These are phyloP conservation scores for Caenorhabditis sinica DNA, from an alignment of 2,888 invertebrate species.

Conservation along the genomic window DNA sequence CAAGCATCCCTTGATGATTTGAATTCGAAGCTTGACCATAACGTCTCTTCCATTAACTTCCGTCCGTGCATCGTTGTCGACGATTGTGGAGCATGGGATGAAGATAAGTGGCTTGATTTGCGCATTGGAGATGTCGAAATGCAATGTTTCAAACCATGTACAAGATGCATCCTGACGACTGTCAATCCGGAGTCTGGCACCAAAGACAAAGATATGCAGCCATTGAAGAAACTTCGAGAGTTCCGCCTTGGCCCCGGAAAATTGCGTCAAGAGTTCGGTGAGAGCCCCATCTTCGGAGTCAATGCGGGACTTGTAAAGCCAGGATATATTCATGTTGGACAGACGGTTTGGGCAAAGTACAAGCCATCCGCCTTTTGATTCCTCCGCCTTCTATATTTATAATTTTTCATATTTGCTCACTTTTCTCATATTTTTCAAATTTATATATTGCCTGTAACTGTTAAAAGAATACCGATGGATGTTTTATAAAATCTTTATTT, in stretches of 20 bases:
- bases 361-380: constrained; percentile 67
- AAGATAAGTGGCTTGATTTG: constrained; percentile 80
- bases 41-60: constrained; percentile 75
- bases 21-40: constrained; percentile 68
- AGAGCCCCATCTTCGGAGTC: constrained; percentile 75
- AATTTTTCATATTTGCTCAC: background rate
- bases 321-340: constrained; percentile 74
- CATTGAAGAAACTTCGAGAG: constrained; percentile 73
- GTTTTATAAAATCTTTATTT: background rate
- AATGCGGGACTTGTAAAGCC: constrained; percentile 71
- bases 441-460: constrained; percentile 18
- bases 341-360: constrained; percentile 74
- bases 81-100: constrained; percentile 77
- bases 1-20: constrained; percentile 77
- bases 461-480: constrained; percentile 3
- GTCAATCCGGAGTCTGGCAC: constrained; percentile 70
- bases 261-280: constrained; percentile 69
- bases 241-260: constrained; percentile 75
- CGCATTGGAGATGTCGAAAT: constrained; percentile 78
- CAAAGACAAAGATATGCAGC: constrained; percentile 72
- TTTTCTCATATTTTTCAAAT: background rate
- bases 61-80: constrained; percentile 80
- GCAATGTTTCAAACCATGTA: constrained; percentile 81
- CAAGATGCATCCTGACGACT: constrained; percentile 74
- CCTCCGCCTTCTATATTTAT: background rate